These are phyloP conservation scores for Siderastrea siderea DNA, from an alignment of 92 coral and sea anemone genomes.

Conservation along the genomic window DNA sequence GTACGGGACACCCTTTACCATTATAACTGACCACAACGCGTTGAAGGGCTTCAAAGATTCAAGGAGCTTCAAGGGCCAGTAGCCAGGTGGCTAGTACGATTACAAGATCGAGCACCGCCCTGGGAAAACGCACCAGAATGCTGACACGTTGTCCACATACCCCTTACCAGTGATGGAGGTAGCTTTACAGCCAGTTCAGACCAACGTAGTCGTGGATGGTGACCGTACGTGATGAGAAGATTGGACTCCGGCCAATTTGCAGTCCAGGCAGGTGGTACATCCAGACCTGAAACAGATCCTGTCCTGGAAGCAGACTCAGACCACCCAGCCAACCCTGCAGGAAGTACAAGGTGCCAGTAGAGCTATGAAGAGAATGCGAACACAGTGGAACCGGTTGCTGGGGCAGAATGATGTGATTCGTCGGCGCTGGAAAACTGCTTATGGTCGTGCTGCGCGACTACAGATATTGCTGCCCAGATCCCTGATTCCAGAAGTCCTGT, in stretches of 20 bases:
- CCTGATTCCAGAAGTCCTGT: conserved; percentile 50
- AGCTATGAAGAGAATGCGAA: conserved; percentile 43
- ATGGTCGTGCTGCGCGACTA: conserved; percentile 46
- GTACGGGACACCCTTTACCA: conserved; percentile 49
- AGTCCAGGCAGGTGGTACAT: conserved; percentile 33
- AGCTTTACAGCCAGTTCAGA: background rate
- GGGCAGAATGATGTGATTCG: conserved; percentile 56
- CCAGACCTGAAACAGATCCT: conserved; percentile 43
- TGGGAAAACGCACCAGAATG: conserved; percentile 60
- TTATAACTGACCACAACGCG: conserved; percentile 33
- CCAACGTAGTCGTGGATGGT: conserved; percentile 25
- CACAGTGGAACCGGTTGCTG: conserved; percentile 59
- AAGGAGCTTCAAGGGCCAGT: conserved; percentile 39
- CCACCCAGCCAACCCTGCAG: background rate
- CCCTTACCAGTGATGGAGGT: background rate
- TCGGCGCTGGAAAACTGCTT: conserved; percentile 47
- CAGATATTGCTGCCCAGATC: conserved; percentile 50
- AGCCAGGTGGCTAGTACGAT: conserved; percentile 35
- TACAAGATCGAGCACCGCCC: conserved; percentile 27
- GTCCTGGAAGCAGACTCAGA: conserved; percentile 39
- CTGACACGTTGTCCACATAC: conserved; percentile 43
- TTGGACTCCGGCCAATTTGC: conserved; percentile 39
- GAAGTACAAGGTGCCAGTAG: conserved; percentile 37
- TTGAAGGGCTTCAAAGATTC: conserved; percentile 42
- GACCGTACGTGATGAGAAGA: background rate